Evolutionary conservation across 2,888 invertebrate genomes (phyloP), one percentile per base, ranked within the genome.

Genomic region (Lypha dubia): DNA sequence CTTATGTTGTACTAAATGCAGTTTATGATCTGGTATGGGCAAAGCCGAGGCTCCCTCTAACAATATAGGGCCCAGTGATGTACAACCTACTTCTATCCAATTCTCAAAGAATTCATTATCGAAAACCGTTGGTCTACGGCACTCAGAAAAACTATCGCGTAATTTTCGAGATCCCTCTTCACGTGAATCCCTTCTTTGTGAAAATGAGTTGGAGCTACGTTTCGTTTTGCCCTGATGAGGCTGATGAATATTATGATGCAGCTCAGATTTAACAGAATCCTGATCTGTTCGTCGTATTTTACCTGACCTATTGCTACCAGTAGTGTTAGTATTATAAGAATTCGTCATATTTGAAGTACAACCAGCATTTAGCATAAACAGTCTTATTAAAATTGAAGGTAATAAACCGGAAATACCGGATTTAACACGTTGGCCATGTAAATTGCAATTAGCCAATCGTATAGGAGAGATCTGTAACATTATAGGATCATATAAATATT

Each of bases 61-160:
- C 80, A 97, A 94, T 41, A 98, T 93, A 1, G 98, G 98, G 0
- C 98, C 98, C 80, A 98, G 93, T n/a, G 96, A 95, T 9, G 98
- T 94, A 7, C 96, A 96, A 0, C 98, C 98, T 0, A 98, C 97
- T 90, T 98, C 98, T 3, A 99, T 94, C 98, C 98, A 99, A 87
- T 95, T 94, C 87, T 97, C 96, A 84, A 93, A 89, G 6, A 89
- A 87, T 53, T 92, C 92, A 28, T 88, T 87, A 17, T 92, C 91
- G 8, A 89, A 89, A 0, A 88, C 88, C 13, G 68, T 49, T 17
- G 81, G 81, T 3, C 91, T 88, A 71, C 91, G 91, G 3, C 88
- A 80, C 68, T 92, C 91, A 0, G 90, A 89, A 51, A 90, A 90
- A 51, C 89, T 92, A 41, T 92, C 92, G 5, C 92, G 88, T 32